A percentile compares a stretch with the other conserved stretches of the same genome.
phyloP scores from a whole-genome alignment of 1,140 invertebrate genomes.

The Gyrodactylus bullatarudis region DNA sequence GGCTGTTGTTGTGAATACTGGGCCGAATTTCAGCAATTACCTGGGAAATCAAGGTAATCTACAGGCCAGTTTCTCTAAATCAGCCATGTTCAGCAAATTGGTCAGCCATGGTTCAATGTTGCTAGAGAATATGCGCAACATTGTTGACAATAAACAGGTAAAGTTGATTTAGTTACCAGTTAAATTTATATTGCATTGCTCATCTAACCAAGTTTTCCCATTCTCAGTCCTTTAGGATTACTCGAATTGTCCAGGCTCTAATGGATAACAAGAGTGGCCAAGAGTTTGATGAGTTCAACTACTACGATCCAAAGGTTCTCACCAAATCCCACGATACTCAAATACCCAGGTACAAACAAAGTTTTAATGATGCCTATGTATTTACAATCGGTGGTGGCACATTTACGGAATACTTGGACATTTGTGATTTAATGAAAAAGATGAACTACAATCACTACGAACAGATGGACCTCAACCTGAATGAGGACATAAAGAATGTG shows the following conservation, averaged over 20 bases:
- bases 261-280: neutral
- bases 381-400: conserved; percentile 90
- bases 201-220: too few relatives aligned
- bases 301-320: neutral
- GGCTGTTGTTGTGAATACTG: neutral
- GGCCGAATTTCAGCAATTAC: neutral
- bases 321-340: neutral
- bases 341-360: neutral
- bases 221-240: neutral
- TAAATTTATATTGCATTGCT: too few relatives aligned
- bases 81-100: neutral
- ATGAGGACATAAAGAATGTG: neutral
- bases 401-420: conserved; percentile 95
- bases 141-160: neutral
- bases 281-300: neutral
- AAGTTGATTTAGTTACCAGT: too few relatives aligned
- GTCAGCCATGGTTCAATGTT: neutral
- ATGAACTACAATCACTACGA: neutral
- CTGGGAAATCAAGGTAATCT: neutral
- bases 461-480: neutral
- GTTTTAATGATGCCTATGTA: conserved; percentile 33
- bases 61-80: neutral
- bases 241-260: neutral
- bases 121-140: neutral
- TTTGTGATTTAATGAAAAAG: conserved; percentile 33